Evolutionary conservation across 2,113 vertebrate genomes (phyloP), one percentile per base, ranked within the genome.

Genomic region (Sylvia atricapilla): DNA sequence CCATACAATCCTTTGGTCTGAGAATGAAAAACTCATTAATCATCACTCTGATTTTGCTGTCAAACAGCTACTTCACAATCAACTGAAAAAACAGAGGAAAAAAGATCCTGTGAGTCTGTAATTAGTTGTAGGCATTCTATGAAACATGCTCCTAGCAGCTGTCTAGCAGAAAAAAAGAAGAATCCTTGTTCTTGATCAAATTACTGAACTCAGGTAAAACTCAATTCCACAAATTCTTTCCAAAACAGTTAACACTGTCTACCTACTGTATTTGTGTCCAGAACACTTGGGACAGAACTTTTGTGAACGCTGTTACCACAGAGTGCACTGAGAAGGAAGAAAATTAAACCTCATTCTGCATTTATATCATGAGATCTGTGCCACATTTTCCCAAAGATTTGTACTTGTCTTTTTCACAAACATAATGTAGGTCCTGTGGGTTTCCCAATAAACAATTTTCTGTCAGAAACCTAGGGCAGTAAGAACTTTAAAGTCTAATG

Each of bases 221-320:
- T 94, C 39, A 30, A 12, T 63, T 79, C 49, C 39, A 59, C 50
- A 43, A 80, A 59, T 89, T 78, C 47, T 67, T 93, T 82, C 44
- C 66, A 20, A 83, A 86, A 6, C 5, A 15, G 19, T 47, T 37
- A 37, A 22, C 15, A 9, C 18, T 82, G 66, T 60, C 50, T 43
- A 41, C 27, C 35, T 37, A 37, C 37, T 75, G 23, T 43, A 64
- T 68, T 49, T 69, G 35, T 50, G 30, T 25, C 60, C 56, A 84
- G 27, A 89, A 63, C 9, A 58, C 19, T 49, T 24, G 8, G 7
- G 24, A 22, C 52, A 75, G 43, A 78, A 60, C 23, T 49, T 37
- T 10, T 50, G 4, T 46, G 60, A 66, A 28, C 3, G 9, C 8
- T 21, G 3, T n/a, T 63, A 52, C 15, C 25, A 67, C 1, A 0